A percentile compares a stretch with the other conserved stretches of the same genome.
phyloP scores from a whole-genome alignment of 2,888 invertebrate genomes.

The Teleiodes luculella region DNA sequence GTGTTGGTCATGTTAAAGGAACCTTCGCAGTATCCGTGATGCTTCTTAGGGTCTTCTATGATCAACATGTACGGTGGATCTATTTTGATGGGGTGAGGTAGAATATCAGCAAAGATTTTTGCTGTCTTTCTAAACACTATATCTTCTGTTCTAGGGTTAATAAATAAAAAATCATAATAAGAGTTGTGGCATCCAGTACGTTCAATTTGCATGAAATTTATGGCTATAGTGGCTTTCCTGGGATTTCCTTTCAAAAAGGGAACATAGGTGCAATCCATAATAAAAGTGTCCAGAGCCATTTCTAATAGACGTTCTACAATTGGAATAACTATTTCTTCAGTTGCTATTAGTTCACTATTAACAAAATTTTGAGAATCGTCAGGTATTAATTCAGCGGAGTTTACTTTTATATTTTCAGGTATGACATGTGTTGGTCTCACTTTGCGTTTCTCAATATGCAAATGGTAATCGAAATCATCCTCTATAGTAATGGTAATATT shows the following conservation, averaged over 20 bases:
- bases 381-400: constrained; percentile 7
- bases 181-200: neutral
- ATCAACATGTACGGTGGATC: constrained; percentile 48
- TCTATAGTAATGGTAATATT: neutral
- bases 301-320: neutral
- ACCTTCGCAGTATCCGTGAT: constrained; percentile 51
- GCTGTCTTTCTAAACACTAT: neutral
- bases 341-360: too few relatives aligned
- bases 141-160: neutral
- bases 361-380: too few relatives aligned
- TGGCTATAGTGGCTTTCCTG: neutral
- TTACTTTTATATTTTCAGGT: too few relatives aligned
- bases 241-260: neutral
- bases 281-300: neutral
- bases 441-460: constrained; percentile 44
- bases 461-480: constrained; percentile 41
- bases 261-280: neutral
- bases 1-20: constrained; percentile 46
- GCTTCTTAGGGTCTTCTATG: constrained; percentile 47
- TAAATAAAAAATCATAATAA: neutral
- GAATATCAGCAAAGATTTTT: constrained; percentile 47
- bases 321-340: neutral
- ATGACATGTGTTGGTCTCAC: too few relatives aligned
- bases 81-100: constrained; percentile 55
- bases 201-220: neutral